phyloP scores from a whole-genome alignment of 2,888 invertebrate species.

The Tenthredo notha region DNA sequence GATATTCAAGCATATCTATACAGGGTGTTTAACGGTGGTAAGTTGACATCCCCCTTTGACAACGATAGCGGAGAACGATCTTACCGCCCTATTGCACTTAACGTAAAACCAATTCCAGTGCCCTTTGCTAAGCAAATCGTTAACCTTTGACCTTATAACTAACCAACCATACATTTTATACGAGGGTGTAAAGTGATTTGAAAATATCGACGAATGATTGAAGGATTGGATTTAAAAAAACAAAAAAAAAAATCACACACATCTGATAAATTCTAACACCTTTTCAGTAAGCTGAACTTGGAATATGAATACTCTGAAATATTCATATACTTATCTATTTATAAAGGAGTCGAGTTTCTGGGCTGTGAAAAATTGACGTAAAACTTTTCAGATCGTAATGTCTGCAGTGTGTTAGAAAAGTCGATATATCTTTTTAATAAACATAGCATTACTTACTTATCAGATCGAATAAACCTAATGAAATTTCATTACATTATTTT shows the following conservation, averaged over 20 bases:
- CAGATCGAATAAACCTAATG: neutral
- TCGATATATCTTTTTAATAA: neutral
- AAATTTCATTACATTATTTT: neutral
- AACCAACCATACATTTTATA: neutral
- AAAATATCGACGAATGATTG: neutral
- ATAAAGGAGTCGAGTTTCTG: neutral
- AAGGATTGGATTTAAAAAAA: neutral
- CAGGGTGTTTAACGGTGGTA: constrained; percentile 6
- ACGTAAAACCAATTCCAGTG: constrained; percentile 38
- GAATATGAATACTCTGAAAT: neutral
- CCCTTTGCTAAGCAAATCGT: neutral
- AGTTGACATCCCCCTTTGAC: constrained; percentile 30
- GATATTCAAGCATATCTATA: neutral
- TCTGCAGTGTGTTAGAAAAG: neutral
- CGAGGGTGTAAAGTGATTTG: neutral
- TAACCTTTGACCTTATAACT: constrained; percentile 38
- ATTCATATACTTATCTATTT: neutral
- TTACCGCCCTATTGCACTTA: constrained; percentile 40
- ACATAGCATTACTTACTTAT: neutral
- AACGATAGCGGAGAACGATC: constrained; percentile 42
- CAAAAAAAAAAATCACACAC: neutral
- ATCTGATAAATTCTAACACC: neutral
- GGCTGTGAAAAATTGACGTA: neutral
- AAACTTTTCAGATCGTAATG: neutral
- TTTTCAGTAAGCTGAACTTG: neutral